Percentiles rank a stretch among this genome's conserved stretches.
phyloP scores from a whole-genome alignment of 2,797 vertebrate species.

The Pogoniulus pusillus region DNA sequence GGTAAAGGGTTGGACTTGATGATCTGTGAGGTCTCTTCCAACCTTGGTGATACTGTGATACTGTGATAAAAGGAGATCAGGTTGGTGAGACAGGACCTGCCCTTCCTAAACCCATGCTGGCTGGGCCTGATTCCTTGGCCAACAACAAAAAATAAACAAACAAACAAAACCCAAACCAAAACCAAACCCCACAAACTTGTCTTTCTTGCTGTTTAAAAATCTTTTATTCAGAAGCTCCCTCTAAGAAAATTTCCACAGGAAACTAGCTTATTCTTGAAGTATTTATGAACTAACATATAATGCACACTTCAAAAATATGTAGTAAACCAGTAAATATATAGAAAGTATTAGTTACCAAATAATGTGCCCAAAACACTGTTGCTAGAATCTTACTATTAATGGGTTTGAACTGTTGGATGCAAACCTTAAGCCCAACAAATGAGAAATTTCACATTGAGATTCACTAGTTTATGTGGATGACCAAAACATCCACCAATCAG shows the following conservation, averaged over 20 bases:
- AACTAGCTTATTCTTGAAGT: not conserved
- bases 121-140: too few relatives aligned
- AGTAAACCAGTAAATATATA: not conserved
- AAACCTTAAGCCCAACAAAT: not conserved
- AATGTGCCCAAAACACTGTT: not conserved
- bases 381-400: not conserved
- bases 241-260: not conserved
- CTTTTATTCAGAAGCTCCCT: not conserved
- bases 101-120: too few relatives aligned
- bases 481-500: not conserved
- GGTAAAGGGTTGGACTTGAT: too few relatives aligned
- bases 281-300: not conserved
- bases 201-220: not conserved
- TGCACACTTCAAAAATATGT: not conserved
- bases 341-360: not conserved
- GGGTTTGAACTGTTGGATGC: not conserved
- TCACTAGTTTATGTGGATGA: not conserved
- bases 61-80: too few relatives aligned
- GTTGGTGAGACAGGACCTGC: too few relatives aligned
- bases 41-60: too few relatives aligned
- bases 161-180: too few relatives aligned
- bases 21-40: too few relatives aligned
- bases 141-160: too few relatives aligned
- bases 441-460: not conserved
- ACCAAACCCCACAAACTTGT: not conserved